Percentiles rank a stretch among this genome's conserved stretches.
Conservation (phyloP, 2,888 invertebrate species). For the Drosophila barbarae region DNA sequence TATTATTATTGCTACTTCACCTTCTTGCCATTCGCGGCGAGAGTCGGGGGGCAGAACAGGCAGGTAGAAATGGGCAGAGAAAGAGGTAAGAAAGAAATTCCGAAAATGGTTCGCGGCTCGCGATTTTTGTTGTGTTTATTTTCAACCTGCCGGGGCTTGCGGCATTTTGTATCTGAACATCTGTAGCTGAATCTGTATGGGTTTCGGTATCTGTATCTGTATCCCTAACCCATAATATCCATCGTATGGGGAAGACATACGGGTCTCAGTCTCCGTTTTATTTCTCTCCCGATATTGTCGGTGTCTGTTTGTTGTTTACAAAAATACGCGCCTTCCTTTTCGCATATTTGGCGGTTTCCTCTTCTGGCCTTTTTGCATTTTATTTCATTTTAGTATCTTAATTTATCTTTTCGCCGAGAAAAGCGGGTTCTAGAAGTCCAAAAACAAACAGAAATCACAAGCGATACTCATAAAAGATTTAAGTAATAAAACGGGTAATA, state of each 20-base stretch:
- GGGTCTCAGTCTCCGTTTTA: conserved; percentile 27
- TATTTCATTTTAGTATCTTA: conserved; percentile 35
- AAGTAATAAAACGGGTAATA: neutral
- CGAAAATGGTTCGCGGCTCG: conserved; percentile 35
- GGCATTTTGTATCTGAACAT: conserved; percentile 60
- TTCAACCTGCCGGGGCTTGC: conserved; percentile 58
- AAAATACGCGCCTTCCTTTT: conserved; percentile 51
- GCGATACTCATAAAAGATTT: neutral
- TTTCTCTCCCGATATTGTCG: conserved; percentile 40
- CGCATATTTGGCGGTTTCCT: conserved; percentile 21
- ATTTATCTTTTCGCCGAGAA: conserved; percentile 25
- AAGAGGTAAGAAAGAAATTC: conserved; percentile 33
- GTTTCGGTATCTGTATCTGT: conserved; percentile 28
- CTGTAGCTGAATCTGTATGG: conserved; percentile 21
- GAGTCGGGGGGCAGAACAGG: conserved; percentile 8
- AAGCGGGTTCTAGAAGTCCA: conserved; percentile 2
- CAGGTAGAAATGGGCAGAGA: conserved; percentile 26
- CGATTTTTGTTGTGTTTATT: conserved; percentile 32
- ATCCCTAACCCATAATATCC: conserved; percentile 30
- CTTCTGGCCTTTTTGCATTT: conserved; percentile 9
- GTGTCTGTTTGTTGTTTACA: conserved; percentile 61
- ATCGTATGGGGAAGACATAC: conserved; percentile 25
- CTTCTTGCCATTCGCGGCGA: conserved; percentile 30
- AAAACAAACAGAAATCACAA: conserved; percentile 4
- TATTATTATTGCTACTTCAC: conserved; percentile 33